Conservation (phyloP, 2,797 vertebrate species). For the Scyliorhinus canicula region DNA sequence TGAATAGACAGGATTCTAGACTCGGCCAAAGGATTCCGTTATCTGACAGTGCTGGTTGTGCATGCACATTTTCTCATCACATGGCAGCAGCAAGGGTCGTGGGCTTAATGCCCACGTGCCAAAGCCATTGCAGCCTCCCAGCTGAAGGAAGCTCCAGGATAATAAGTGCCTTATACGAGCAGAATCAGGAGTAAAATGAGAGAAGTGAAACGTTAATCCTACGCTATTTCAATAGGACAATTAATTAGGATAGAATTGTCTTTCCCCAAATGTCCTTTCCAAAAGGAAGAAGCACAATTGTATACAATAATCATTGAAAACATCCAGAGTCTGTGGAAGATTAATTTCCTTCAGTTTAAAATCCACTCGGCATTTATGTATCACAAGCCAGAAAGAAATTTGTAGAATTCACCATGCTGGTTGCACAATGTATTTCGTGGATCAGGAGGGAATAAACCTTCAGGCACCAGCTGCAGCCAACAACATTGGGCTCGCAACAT, state of each 20-base stretch:
- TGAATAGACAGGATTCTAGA: not conserved
- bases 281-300: not conserved
- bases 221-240: not conserved
- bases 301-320: not conserved
- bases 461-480: not conserved
- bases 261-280: not conserved
- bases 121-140: not conserved
- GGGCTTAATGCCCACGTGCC: not conserved
- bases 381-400: not conserved
- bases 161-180: not conserved
- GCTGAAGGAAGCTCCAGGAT: not conserved
- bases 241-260: not conserved
- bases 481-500: not conserved
- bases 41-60: not conserved
- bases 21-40: not conserved
- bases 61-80: not conserved
- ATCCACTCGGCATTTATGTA: not conserved
- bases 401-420: not conserved
- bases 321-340: not conserved
- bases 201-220: not conserved
- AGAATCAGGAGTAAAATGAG: not conserved
- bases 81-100: not conserved
- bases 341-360: constrained; percentile 5
- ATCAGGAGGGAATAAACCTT: not conserved
- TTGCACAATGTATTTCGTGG: constrained; percentile 2